These are phyloP conservation scores for Eilema sororculum DNA, from an alignment of 2,888 invertebrate species.

Conservation along the genomic window DNA sequence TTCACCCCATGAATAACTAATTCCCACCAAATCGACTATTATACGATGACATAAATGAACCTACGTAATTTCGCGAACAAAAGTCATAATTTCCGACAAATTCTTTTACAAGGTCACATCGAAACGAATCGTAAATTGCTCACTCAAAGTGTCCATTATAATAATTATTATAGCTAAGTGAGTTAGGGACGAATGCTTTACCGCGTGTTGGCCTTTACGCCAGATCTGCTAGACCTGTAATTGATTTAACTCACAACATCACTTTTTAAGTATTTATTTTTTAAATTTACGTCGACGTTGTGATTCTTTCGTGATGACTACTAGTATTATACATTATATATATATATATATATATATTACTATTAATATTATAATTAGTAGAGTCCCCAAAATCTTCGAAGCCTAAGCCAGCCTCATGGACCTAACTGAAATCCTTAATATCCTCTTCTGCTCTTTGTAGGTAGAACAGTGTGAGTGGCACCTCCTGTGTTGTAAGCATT, in stretches of 20 bases:
- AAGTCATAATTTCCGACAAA: constrained; percentile 42
- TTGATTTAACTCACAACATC: neutral
- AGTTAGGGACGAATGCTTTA: constrained; percentile 21
- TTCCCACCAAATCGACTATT: constrained; percentile 32
- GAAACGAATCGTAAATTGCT: constrained; percentile 51
- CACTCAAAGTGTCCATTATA: constrained; percentile 37
- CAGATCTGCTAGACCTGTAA: constrained; percentile 5
- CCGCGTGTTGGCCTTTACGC: constrained; percentile 23
- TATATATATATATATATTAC: no score
- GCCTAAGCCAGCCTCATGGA: neutral
- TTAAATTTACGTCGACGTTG: neutral
- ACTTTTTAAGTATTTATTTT: neutral
- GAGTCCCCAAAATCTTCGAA: neutral
- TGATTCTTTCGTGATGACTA: no score
- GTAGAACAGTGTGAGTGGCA: neutral
- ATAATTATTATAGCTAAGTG: constrained; percentile 34
- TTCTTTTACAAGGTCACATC: constrained; percentile 39
- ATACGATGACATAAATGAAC: constrained; percentile 39
- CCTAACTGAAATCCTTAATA: neutral
- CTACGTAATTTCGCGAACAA: constrained; percentile 42
- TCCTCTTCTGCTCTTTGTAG: neutral
- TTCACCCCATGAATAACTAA: constrained; percentile 6
- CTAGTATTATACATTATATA: no score
- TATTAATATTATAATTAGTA: no score
- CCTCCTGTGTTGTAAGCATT: no score